Conservation (phyloP, 1,140 invertebrate species). For the Vollenhovia emeryi region DNA sequence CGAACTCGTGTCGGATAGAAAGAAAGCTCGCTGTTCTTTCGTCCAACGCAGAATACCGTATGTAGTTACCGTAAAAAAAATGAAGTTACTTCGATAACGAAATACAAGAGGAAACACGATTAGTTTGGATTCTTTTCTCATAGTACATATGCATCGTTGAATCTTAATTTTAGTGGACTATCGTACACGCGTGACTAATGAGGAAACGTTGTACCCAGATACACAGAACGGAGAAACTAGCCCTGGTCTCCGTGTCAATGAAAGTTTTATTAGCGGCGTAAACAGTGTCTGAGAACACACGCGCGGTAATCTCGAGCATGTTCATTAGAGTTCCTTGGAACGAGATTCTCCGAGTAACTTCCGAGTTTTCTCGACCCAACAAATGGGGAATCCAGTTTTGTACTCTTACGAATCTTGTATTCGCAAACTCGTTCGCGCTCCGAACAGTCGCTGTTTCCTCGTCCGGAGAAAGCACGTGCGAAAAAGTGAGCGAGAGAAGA, state of each 20-base stretch:
- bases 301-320: not conserved
- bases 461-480: not conserved
- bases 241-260: not conserved
- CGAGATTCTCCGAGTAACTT: not conserved
- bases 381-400: not conserved
- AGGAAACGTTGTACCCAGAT: not conserved
- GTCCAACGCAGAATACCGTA: not conserved
- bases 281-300: not conserved
- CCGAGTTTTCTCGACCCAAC: not conserved
- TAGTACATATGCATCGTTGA: too few species aligned
- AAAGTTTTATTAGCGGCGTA: conserved; percentile 17
- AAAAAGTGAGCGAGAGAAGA: too few species aligned
- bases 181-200: not conserved
- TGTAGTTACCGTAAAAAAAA: conserved; percentile 5
- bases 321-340: not conserved
- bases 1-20: not conserved
- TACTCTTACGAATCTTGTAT: not conserved
- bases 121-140: not conserved
- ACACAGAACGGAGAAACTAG: not conserved
- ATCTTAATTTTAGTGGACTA: not conserved
- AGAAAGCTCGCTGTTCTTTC: not conserved
- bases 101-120: not conserved
- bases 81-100: not conserved
- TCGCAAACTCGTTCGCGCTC: not conserved
- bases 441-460: not conserved